These are phyloP conservation scores for Palaemon carinicauda DNA, from an alignment of 1,140 invertebrate genomes.

Conservation along the genomic window DNA sequence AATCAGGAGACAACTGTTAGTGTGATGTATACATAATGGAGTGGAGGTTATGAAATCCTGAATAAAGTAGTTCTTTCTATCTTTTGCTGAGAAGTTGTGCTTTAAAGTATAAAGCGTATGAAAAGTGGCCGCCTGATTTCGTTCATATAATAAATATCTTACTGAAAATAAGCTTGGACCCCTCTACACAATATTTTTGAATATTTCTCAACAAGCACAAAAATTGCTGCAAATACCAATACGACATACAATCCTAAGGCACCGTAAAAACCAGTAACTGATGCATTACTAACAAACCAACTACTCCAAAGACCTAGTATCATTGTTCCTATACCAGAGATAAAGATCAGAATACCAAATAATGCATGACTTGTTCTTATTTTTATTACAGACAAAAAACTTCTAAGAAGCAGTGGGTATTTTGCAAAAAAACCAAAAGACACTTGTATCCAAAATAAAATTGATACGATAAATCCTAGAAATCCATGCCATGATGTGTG, in stretches of 20 bases:
- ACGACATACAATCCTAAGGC: neutral
- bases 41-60: no score
- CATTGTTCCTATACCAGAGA: neutral
- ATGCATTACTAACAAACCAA: conserved; percentile 3
- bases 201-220: neutral
- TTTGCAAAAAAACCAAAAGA: neutral
- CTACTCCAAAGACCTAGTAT: neutral
- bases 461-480: neutral
- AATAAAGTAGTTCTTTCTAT: no score
- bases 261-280: neutral
- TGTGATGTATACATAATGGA: no score
- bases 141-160: no score
- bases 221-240: neutral
- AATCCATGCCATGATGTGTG: conserved; percentile 17
- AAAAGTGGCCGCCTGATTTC: no score
- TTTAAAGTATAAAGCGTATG: no score
- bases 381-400: neutral
- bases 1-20: no score
- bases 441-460: neutral
- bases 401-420: conserved; percentile 2
- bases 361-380: neutral
- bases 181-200: neutral
- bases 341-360: neutral
- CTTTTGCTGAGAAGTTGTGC: no score
- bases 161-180: no score